A percentile compares a stretch with the other conserved stretches of the same genome.
phyloP scores from a whole-genome alignment of 2,797 vertebrate species.

The Leuciscus waleckii region DNA sequence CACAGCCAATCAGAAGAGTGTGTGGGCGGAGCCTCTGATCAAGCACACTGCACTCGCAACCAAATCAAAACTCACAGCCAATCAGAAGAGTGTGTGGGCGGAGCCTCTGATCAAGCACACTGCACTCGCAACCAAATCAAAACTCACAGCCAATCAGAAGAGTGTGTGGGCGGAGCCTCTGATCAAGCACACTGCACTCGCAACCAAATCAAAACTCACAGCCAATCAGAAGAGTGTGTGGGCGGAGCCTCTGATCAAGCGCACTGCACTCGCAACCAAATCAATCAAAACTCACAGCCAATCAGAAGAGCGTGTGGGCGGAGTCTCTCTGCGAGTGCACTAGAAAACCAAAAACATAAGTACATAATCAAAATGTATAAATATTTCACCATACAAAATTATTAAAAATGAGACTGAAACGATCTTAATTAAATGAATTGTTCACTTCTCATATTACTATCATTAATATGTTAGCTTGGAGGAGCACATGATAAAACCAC shows the following conservation, averaged over 20 bases:
- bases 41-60: rapidly evolving
- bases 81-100: background rate
- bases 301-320: background rate
- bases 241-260: background rate
- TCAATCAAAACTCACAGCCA: background rate
- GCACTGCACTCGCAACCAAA: background rate
- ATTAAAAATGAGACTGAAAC: background rate
- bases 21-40: background rate
- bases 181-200: rapidly evolving
- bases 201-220: background rate
- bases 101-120: rapidly evolving
- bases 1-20: background rate
- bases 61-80: background rate
- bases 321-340: background rate
- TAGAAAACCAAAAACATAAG: too few species aligned
- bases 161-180: background rate
- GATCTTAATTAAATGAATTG: too few species aligned
- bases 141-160: background rate
- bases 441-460: background rate
- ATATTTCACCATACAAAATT: background rate
- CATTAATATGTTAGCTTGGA: background rate
- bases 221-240: background rate
- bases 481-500: background rate
- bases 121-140: too few species aligned
- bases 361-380: too few species aligned